Conservation (phyloP, 2,113 vertebrate genomes). For the Panurus biarmicus region DNA sequence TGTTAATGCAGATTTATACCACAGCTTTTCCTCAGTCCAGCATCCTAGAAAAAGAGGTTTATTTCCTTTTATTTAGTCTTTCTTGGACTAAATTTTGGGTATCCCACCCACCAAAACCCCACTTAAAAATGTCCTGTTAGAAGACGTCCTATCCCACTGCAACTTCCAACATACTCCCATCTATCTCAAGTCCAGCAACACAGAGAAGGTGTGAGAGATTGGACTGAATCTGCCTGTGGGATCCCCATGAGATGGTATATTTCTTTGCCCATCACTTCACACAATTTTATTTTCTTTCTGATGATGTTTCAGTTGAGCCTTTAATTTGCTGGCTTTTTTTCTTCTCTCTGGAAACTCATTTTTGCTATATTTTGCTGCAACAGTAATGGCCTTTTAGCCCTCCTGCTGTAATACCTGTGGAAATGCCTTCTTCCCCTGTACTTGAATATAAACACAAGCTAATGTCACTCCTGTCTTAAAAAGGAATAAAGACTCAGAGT, state of each 20-base stretch:
- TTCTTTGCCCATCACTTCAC: background rate
- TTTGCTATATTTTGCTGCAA: background rate
- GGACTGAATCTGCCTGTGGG: background rate
- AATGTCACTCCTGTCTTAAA: background rate
- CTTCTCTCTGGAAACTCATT: background rate
- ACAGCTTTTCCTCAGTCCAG: background rate
- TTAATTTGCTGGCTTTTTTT: background rate
- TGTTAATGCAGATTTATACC: background rate
- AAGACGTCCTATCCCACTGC: background rate
- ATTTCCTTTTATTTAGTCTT: background rate
- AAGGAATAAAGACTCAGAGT: background rate
- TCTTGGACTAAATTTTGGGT: background rate
- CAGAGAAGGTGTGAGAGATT: background rate
- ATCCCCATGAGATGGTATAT: background rate
- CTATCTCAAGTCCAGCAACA: background rate
- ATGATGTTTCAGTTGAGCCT: background rate
- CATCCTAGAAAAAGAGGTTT: fast-evolving
- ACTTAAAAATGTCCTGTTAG: background rate
- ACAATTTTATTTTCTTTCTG: background rate
- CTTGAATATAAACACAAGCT: background rate
- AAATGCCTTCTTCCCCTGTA: background rate
- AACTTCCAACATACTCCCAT: background rate
- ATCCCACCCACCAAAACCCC: background rate
- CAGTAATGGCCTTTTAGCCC: background rate
- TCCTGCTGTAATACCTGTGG: background rate